Percentiles rank a stretch among this genome's conserved stretches.
These are phyloP conservation scores for Myxocyprinus asiaticus DNA, from an alignment of 2,113 vertebrate genomes.

Conservation along the genomic window DNA sequence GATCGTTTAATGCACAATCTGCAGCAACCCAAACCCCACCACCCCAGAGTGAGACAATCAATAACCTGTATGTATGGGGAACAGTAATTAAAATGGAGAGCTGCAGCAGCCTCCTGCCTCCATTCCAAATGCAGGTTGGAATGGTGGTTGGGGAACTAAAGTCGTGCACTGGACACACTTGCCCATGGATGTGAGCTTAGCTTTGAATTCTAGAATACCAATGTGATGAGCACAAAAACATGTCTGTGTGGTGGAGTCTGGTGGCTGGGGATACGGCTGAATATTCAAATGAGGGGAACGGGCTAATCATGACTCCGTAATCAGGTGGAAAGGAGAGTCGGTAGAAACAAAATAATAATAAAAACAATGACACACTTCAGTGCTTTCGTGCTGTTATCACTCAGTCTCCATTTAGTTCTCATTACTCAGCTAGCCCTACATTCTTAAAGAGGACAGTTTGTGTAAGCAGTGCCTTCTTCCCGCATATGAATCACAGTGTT, in stretches of 20 bases:
- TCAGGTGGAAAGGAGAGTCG: conserved; percentile 52
- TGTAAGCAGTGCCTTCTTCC: background rate
- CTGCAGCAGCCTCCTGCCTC: background rate
- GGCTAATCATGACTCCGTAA: conserved; percentile 63
- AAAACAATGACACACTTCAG: conserved; percentile 37
- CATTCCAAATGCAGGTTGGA: conserved; percentile 12
- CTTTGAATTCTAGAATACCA: conserved; percentile 52
- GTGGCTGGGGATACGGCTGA: conserved; percentile 53
- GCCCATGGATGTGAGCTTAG: conserved; percentile 37
- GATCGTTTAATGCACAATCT: conserved; percentile 67
- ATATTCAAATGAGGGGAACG: conserved; percentile 51
- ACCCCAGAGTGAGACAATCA: conserved; percentile 56
- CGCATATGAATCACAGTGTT: too few species aligned
- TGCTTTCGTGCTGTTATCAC: conserved; percentile 40
- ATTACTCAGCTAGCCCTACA: conserved; percentile 32
- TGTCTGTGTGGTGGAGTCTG: conserved; percentile 43
- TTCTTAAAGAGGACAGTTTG: conserved; percentile 38
- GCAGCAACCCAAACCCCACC: conserved; percentile 46
- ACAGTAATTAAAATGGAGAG: conserved; percentile 50
- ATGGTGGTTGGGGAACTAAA: conserved; percentile 17
- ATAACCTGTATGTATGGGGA: conserved; percentile 58
- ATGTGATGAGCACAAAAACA: conserved; percentile 55
- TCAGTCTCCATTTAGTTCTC: conserved; percentile 37
- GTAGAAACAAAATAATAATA: background rate
- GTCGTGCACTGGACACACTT: background rate